Percentiles rank a stretch among this genome's conserved stretches.
Conservation (phyloP, 2,797 vertebrate genomes). For the Rhabdophis nuchalis region DNA sequence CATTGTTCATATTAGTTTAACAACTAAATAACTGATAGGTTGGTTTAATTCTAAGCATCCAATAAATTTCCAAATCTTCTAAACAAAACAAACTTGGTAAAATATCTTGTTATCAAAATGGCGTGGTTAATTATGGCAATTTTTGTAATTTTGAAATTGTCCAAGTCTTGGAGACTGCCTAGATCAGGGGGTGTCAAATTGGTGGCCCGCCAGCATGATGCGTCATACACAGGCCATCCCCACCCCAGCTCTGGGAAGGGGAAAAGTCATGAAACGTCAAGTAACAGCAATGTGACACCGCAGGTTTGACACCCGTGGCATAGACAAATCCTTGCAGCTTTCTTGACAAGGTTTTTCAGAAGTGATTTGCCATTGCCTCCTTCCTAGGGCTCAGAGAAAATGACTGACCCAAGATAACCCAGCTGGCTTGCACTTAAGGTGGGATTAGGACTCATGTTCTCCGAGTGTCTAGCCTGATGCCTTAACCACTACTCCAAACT, state of each 20-base stretch:
- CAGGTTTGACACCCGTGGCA: too few relatives aligned
- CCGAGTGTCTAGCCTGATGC: not conserved
- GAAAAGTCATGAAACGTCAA: too few relatives aligned
- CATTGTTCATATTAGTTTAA: conserved; percentile 50
- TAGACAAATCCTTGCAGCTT: not conserved
- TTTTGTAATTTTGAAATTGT: not conserved
- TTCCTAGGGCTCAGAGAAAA: not conserved
- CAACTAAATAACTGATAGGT: conserved; percentile 49
- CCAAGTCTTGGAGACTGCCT: not conserved
- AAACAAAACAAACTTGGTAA: conserved; percentile 57
- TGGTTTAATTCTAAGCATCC: conserved; percentile 47
- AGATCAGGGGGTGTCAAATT: too few relatives aligned
- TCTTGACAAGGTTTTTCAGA: not conserved
- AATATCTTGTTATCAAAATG: conserved; percentile 60
- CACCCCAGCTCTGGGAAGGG: too few relatives aligned
- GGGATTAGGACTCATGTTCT: not conserved
- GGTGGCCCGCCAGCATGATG: too few relatives aligned
- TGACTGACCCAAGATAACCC: not conserved
- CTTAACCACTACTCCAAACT: not conserved
- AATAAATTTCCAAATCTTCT: conserved; percentile 16
- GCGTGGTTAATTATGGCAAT: conserved; percentile 11
- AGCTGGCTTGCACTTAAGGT: not conserved
- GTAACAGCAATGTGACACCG: too few relatives aligned
- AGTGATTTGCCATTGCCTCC: not conserved
- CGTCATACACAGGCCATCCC: too few relatives aligned